Evolutionary conservation across 2,888 invertebrate species (phyloP).

Genomic region (Hypomecis atomaria): DNA sequence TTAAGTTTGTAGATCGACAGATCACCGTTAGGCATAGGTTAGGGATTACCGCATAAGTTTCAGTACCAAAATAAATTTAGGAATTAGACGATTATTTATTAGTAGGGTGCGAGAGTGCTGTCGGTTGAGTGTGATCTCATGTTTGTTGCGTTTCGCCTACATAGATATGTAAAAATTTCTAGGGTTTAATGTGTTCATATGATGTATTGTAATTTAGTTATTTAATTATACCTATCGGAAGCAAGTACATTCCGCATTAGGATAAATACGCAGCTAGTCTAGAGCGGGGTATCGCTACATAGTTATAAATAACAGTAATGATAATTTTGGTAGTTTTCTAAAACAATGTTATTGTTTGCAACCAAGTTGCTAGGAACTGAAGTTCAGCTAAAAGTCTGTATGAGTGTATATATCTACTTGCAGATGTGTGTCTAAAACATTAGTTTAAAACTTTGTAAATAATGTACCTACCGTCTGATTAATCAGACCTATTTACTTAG

Average conservation of each 20-base stretch:
- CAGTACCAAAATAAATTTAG: conserved; percentile 78
- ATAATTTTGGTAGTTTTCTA: conserved; percentile 55
- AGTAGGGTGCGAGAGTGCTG: conserved; percentile 67
- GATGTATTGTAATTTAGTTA: conserved; percentile 57
- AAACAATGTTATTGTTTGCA: conserved; percentile 59
- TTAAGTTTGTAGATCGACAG: conserved; percentile 66
- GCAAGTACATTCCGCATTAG: conserved; percentile 74
- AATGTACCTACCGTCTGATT: conserved; percentile 52
- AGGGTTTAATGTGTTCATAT: conserved; percentile 69
- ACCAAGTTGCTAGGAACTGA: conserved; percentile 69
- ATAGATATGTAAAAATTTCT: conserved; percentile 50
- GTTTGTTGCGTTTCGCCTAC: conserved; percentile 61
- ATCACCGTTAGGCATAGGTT: conserved; percentile 56
- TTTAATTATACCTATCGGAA: conserved; percentile 65
- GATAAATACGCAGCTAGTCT: conserved; percentile 78
- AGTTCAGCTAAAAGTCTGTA: conserved; percentile 55
- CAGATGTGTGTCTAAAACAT: conserved; percentile 47
- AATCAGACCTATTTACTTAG: conserved; percentile 48
- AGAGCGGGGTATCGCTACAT: conserved; percentile 66
- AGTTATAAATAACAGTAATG: conserved; percentile 51
- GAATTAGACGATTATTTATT: conserved; percentile 82
- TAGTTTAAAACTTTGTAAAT: conserved; percentile 70
- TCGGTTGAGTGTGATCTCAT: conserved; percentile 80
- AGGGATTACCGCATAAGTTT: conserved; percentile 66
- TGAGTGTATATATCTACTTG: conserved; percentile 41